A percentile compares a stretch with the other conserved stretches of the same genome.
Conservation (phyloP, 2,113 vertebrate species). For the Myanophis thanlyinensis region DNA sequence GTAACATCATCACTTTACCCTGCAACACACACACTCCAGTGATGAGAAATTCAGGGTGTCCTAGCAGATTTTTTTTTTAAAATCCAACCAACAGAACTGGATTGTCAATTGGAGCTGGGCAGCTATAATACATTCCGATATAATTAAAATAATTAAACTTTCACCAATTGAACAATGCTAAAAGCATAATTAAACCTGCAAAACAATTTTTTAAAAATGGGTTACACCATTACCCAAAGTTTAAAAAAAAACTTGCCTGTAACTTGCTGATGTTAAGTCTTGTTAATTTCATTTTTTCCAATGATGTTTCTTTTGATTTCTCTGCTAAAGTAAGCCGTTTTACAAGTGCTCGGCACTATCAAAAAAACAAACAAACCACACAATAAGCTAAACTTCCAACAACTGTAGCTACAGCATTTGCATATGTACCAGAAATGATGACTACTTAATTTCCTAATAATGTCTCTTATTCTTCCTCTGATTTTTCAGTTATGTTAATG, state of each 20-base stretch:
- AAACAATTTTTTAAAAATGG: background rate
- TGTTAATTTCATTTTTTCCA: slow-evolving; percentile 81
- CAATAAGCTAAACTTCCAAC: background rate
- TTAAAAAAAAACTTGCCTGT: slow-evolving; percentile 77
- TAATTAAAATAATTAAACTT: background rate
- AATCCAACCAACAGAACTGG: background rate
- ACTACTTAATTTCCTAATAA: background rate
- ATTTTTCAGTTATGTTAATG: background rate
- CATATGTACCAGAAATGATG: background rate
- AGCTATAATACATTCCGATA: background rate
- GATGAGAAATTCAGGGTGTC: background rate
- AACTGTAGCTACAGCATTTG: background rate
- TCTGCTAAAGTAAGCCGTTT: slow-evolving; percentile 90
- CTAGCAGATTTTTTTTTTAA: background rate
- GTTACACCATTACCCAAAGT: background rate
- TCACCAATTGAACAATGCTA: background rate
- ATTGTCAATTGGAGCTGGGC: background rate
- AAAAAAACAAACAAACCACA: background rate
- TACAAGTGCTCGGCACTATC: slow-evolving; percentile 92
- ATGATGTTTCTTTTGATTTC: slow-evolving; percentile 82
- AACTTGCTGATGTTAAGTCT: slow-evolving; percentile 88
- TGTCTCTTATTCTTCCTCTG: background rate
- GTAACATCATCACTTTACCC: background rate
- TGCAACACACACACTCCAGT: background rate
- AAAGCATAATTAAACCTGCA: background rate